Percentiles rank a stretch among this genome's conserved stretches.
Conservation (phyloP, 1,140 invertebrate species). For the Drosophila melanogaster region Release_6_plus_ISO1_MT NT_033777.3:20692001-20692500, state of each 20-base stretch:
- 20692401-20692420: slow-evolving; percentile 43
- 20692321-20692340: slow-evolving; percentile 3
- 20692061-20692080: too few relatives aligned
- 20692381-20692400: slow-evolving; percentile 34
- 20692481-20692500: slow-evolving; percentile 40
- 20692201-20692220: not conserved
- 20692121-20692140: too few relatives aligned
- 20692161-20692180: not conserved
- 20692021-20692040: not conserved
- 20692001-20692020: not conserved
- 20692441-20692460: slow-evolving; percentile 58
- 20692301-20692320: slow-evolving; percentile 23
- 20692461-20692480: slow-evolving; percentile 58
- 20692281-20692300: slow-evolving; percentile 10
- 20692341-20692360: slow-evolving; percentile 59
- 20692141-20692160: too few relatives aligned
- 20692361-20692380: slow-evolving; percentile 58
- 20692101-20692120: too few relatives aligned
- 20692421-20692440: slow-evolving; percentile 66
- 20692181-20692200: not conserved
- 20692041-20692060: not conserved
- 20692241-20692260: not conserved
- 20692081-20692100: too few relatives aligned
- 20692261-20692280: not conserved
- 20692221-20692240: not conserved